Percentiles rank a stretch among this genome's conserved stretches.
Conservation (phyloP, 2,797 vertebrate genomes). For the Chromobotia macracanthus region DNA sequence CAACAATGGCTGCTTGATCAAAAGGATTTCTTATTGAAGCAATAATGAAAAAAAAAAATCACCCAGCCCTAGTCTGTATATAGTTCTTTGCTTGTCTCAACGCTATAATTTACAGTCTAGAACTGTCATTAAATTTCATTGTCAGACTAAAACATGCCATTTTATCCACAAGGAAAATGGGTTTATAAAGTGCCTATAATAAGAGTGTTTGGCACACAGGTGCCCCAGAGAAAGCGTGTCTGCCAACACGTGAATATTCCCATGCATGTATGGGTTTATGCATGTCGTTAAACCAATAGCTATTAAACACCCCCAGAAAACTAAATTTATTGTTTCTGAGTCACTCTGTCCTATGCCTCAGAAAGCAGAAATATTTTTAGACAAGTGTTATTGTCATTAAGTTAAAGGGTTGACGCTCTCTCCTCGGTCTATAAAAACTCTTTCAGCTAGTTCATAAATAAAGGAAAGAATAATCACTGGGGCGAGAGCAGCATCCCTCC, state of each 20-base stretch:
- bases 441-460: background rate
- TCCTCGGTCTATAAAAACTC: background rate
- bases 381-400: slow-evolving; percentile 5
- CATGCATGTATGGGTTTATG: background rate
- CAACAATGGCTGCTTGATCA: background rate
- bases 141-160: slow-evolving; percentile 14
- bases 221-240: background rate
- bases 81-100: background rate
- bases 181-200: slow-evolving; percentile 27
- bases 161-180: slow-evolving; percentile 29
- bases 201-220: slow-evolving; percentile 21
- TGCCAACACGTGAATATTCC: slow-evolving; percentile 1
- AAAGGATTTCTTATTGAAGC: background rate
- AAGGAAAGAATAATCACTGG: background rate
- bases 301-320: slow-evolving; percentile 41
- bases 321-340: slow-evolving; percentile 44
- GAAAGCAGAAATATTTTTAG: slow-evolving; percentile 21
- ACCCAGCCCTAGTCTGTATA: background rate
- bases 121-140: background rate
- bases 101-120: background rate
- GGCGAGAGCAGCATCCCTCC: background rate
- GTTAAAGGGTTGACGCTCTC: background rate
- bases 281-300: slow-evolving; percentile 27
- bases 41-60: background rate
- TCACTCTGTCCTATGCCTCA: slow-evolving; percentile 42